Percentiles rank a stretch among this genome's conserved stretches.
phyloP scores from a whole-genome alignment of 2,888 invertebrate species.

The Troides oblongomaculatus region DNA sequence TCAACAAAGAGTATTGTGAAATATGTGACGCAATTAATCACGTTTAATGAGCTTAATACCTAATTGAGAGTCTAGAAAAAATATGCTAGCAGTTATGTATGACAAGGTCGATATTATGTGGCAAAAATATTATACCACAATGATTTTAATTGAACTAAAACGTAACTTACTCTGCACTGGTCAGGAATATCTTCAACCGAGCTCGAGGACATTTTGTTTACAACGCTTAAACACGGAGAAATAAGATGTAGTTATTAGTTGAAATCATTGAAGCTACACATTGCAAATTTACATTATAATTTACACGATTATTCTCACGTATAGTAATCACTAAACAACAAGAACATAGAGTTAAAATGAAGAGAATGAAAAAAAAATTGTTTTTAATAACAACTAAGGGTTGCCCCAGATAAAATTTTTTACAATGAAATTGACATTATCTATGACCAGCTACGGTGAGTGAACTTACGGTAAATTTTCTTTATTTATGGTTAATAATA shows the following conservation, averaged over 20 bases:
- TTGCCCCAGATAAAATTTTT: neutral
- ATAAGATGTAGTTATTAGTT: conserved; percentile 19
- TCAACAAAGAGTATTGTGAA: neutral
- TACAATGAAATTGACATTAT: too few species aligned
- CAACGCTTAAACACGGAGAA: conserved; percentile 26
- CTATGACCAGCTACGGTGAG: too few species aligned
- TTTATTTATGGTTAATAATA: too few species aligned
- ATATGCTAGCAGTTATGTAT: neutral
- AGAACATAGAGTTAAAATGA: conserved; percentile 9
- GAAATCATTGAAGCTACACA: conserved; percentile 10
- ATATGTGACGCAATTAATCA: conserved; percentile 23
- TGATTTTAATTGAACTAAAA: conserved; percentile 37
- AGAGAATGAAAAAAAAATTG: conserved; percentile 12
- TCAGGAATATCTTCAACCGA: conserved; percentile 71
- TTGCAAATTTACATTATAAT: conserved; percentile 21
- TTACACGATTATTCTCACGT: conserved; percentile 20
- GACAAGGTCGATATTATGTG: conserved; percentile 12
- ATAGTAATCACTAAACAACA: conserved; percentile 26
- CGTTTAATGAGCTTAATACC: neutral
- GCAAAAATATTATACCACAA: conserved; percentile 36
- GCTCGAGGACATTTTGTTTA: conserved; percentile 63
- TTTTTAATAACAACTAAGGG: neutral
- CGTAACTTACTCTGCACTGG: conserved; percentile 60
- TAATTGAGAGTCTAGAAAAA: neutral
- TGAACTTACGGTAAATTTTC: too few species aligned